A percentile compares a stretch with the other conserved stretches of the same genome.
These are phyloP conservation scores for Eudyptes chrysolophus DNA, from an alignment of 2,113 vertebrate species.

Conservation along the genomic window DNA sequence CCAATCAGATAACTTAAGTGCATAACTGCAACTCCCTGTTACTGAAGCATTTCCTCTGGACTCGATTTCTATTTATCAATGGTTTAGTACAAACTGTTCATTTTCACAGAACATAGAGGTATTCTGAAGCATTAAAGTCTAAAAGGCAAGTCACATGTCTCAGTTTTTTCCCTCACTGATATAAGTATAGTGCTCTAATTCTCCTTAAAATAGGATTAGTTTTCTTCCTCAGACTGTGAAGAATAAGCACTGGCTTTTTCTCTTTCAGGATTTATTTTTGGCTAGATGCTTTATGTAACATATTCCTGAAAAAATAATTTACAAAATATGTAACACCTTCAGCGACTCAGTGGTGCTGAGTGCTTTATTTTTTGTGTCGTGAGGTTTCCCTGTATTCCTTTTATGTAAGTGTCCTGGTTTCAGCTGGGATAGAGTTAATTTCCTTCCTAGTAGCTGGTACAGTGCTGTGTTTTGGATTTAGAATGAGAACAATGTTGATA, in stretches of 20 bases:
- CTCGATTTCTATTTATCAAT: not conserved
- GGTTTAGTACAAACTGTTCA: not conserved
- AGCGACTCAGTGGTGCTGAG: not conserved
- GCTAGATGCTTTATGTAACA: not conserved
- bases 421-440: too few species aligned
- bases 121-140: not conserved
- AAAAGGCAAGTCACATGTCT: not conserved
- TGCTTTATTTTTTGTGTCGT: not conserved
- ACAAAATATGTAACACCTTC: not conserved
- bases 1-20: not conserved
- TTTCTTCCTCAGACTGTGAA: not conserved
- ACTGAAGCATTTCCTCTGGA: not conserved
- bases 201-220: not conserved
- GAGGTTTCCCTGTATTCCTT: not conserved
- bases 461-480: too few species aligned
- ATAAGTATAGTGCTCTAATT: not conserved
- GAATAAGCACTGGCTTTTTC: not conserved
- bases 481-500: too few species aligned
- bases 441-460: too few species aligned
- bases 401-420: not conserved
- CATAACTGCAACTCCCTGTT: not conserved
- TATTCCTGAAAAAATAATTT: not conserved
- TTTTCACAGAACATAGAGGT: not conserved
- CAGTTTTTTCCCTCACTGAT: not conserved
- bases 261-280: not conserved